Percentiles rank a stretch among this genome's conserved stretches.
Conservation (phyloP, 1,140 invertebrate species). For the Drosophila punjabiensis region DNA sequence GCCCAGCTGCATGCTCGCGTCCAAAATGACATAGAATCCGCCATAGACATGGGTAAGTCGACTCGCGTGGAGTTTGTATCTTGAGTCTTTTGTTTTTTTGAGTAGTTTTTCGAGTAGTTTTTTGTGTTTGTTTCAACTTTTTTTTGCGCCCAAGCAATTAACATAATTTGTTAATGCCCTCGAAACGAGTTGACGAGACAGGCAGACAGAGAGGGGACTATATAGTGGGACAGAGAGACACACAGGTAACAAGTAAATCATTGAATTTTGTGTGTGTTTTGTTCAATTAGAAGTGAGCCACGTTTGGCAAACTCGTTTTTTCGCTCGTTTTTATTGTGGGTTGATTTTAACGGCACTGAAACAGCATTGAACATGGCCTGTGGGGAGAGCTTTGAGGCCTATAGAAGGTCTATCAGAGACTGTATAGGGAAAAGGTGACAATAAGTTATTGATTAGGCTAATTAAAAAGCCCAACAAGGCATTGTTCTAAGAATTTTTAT, state of each 20-base stretch:
- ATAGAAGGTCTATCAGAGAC: constrained; percentile 11
- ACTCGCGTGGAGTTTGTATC: constrained; percentile 58
- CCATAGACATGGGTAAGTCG: constrained; percentile 79
- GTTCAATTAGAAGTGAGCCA: constrained; percentile 75
- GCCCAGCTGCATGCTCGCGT: constrained; percentile 85
- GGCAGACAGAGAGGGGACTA: constrained; percentile 36
- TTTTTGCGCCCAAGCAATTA: constrained; percentile 42
- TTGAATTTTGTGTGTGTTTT: constrained; percentile 57
- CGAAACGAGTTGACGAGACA: constrained; percentile 36
- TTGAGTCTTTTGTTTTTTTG: constrained; percentile 65
- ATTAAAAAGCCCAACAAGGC: background rate
- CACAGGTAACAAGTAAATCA: constrained; percentile 70
- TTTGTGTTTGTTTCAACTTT: constrained; percentile 30
- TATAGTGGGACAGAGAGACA: constrained; percentile 1
- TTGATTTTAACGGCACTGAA: constrained; percentile 48
- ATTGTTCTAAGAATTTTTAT: background rate
- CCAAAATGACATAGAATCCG: constrained; percentile 72
- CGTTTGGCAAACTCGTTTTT: constrained; percentile 76
- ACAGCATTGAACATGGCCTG: constrained; percentile 56
- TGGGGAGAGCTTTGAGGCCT: constrained; percentile 29
- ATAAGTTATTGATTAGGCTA: constrained; percentile 9
- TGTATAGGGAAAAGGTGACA: background rate
- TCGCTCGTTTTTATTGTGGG: constrained; percentile 47
- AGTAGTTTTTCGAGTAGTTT: background rate
- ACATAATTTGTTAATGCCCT: constrained; percentile 69